A percentile compares a stretch with the other conserved stretches of the same genome.
These are phyloP conservation scores for Liodrosophila aerea DNA, from an alignment of 2,888 invertebrate genomes.

Conservation along the genomic window DNA sequence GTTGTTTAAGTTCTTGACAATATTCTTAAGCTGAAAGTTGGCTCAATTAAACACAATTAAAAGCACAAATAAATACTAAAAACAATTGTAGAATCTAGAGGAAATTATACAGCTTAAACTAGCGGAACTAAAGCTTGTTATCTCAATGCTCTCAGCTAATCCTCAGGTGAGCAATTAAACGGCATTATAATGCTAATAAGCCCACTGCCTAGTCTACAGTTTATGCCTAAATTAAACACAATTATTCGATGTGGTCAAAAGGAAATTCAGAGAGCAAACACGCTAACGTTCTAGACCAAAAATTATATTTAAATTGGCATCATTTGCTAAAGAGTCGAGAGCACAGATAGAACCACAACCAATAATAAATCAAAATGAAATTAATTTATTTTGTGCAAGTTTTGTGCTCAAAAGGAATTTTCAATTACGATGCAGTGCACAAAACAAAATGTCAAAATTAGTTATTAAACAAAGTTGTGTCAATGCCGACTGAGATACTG, in stretches of 20 bases:
- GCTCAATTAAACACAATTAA: not conserved
- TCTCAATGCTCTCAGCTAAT: not conserved
- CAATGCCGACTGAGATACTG: conserved; percentile 14
- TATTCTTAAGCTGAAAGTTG: too few relatives aligned
- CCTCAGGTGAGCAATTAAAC: conserved; percentile 10
- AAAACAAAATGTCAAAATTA: conserved; percentile 59
- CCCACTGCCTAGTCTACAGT: conserved; percentile 10
- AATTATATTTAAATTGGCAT: conserved; percentile 27
- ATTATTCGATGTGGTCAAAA: conserved; percentile 40
- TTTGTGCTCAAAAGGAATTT: conserved; percentile 59
- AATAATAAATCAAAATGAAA: conserved; percentile 65
- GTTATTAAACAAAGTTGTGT: conserved; percentile 62
- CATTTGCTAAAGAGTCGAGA: conserved; percentile 17
- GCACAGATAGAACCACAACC: conserved; percentile 1
- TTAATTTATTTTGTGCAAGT: conserved; percentile 46
- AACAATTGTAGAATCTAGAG: too few relatives aligned
- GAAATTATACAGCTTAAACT: too few relatives aligned
- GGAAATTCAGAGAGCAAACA: conserved; percentile 9
- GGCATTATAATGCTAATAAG: conserved; percentile 12
- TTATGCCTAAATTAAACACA: conserved; percentile 45
- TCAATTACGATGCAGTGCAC: conserved; percentile 55
- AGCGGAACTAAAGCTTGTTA: too few relatives aligned
- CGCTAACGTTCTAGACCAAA: conserved; percentile 15
- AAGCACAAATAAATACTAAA: too few relatives aligned
- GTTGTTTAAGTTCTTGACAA: too few relatives aligned